Evolutionary conservation across 2,797 vertebrate species (phyloP).

Genomic region (Cryptoblepharus egeriae): DNA sequence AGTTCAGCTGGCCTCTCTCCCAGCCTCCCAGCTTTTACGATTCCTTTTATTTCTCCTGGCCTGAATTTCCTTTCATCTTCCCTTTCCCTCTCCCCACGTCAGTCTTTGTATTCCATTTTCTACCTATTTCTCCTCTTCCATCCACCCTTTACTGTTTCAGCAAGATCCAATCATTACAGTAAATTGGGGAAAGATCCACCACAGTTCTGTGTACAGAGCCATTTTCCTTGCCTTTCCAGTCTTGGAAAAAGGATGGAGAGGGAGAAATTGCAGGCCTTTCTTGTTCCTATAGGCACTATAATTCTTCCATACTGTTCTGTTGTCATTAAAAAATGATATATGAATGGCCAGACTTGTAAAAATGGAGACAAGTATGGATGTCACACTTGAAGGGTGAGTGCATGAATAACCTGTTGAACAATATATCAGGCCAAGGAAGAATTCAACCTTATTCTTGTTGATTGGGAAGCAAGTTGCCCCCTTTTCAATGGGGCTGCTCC

Average conservation of each 20-base stretch:
- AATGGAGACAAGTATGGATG: neutral
- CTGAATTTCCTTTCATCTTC: neutral
- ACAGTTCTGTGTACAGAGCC: slow-evolving; percentile 10
- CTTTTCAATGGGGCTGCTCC: too few relatives aligned
- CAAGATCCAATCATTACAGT: neutral
- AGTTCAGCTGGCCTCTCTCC: slow-evolving; percentile 9
- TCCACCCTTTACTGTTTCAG: slow-evolving; percentile 8
- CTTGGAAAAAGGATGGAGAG: neutral
- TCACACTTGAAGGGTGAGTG: neutral
- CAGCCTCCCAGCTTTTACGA: neutral
- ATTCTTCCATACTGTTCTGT: neutral
- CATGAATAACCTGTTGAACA: neutral
- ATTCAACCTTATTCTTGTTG: too few relatives aligned
- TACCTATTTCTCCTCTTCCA: slow-evolving; percentile 23
- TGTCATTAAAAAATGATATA: neutral
- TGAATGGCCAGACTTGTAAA: neutral
- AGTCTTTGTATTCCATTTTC: neutral
- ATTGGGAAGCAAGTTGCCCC: too few relatives aligned
- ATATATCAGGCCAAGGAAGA: too few relatives aligned
- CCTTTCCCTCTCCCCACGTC: neutral
- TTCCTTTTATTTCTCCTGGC: neutral
- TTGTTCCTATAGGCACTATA: neutral
- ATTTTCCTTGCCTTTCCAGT: slow-evolving; percentile 34
- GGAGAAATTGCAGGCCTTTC: neutral
- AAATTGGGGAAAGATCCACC: neutral